phyloP scores from a whole-genome alignment of 2,797 vertebrate genomes.

The Erpetoichthys calabaricus region DNA sequence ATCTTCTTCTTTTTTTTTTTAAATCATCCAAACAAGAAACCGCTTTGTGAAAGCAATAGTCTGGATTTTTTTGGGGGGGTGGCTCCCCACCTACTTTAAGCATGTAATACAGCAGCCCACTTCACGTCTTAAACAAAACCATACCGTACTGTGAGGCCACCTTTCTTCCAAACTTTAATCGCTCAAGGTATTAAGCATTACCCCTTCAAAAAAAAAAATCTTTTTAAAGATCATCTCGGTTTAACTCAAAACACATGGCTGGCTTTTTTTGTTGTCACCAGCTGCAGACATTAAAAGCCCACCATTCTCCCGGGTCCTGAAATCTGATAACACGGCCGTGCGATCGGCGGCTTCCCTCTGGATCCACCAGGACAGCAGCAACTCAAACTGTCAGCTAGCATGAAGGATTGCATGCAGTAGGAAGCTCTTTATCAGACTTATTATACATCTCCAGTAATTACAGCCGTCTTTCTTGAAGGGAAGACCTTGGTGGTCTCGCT shows the following conservation, averaged over 20 bases:
- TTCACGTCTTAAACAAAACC: constrained; percentile 42
- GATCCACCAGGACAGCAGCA: background rate
- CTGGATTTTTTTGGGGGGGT: no score
- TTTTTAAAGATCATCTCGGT: constrained; percentile 3
- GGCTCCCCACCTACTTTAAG: constrained; percentile 27
- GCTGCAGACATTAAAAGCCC: constrained; percentile 5
- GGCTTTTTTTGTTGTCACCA: constrained; percentile 1
- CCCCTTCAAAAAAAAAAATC: background rate
- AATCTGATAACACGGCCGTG: constrained; percentile 4
- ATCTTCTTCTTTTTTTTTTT: no score
- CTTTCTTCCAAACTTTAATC: constrained; percentile 2
- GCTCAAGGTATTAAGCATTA: constrained; percentile 5
- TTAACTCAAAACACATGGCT: constrained; percentile 7
- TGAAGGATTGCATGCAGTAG: constrained; percentile 29
- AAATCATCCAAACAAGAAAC: constrained; percentile 11
- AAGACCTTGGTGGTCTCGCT: constrained; percentile 52
- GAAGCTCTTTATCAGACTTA: constrained; percentile 42
- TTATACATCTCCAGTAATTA: constrained; percentile 41
- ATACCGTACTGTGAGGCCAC: constrained; percentile 24
- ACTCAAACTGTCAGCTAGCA: constrained; percentile 28
- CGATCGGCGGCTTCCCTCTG: background rate
- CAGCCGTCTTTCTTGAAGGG: constrained; percentile 28
- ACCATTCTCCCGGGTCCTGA: constrained; percentile 1
- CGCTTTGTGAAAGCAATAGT: constrained; percentile 16
- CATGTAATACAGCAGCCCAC: constrained; percentile 38